Evolutionary conservation across 2,888 invertebrate species (phyloP), one percentile per base, ranked within the genome.

Genomic region (Pegoplata infirma): DNA sequence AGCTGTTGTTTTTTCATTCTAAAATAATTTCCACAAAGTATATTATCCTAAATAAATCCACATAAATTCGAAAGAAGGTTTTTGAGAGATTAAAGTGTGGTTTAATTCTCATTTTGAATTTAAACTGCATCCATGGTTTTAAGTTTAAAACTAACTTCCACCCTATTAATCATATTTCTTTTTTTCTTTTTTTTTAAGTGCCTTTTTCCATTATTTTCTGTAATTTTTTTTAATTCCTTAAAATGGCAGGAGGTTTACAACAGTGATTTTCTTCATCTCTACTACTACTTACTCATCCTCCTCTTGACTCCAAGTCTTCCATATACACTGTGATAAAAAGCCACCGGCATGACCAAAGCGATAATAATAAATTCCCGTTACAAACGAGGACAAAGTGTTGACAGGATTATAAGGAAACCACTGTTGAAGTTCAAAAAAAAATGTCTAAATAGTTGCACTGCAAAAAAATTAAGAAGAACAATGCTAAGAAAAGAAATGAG

Each of bases 291-390:
- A n/a, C n/a, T n/a, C n/a, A n/a, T n/a, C n/a, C n/a, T 53, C 40
- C 59, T 25, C 10, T n/a, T 25, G 17, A 21, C 10, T 12, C 36
- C n/a, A 40, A n/a, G 36, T n/a, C n/a, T 3, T 40, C n/a, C 2
- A n/a, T 40, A 5, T 40, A n/a, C n/a, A 8, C 1, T 12, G 12
- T n/a, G 36, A 40, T 40, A n/a, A 40, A 63, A 64, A 68, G 59
- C 63, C 76, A 76, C 40, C 36, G 55, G 71, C 76, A 76, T 79
- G 56, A 81, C 75, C 73, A 36, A 76, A 81, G 79, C 73, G 79
- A 81, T 81, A 81, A 76, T 76, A 81, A 74, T 79, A 74, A 81
- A 81, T 81, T 74, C 73, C 68, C 69, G 59, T 72, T 73, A 72
- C 75, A 79, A 79, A 75, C 63, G 66, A 79, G 71, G 67, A 75